Evolutionary conservation across 2,888 invertebrate species (phyloP), one percentile per base, ranked within the genome.

Genomic region (Drosophila anceps): DNA sequence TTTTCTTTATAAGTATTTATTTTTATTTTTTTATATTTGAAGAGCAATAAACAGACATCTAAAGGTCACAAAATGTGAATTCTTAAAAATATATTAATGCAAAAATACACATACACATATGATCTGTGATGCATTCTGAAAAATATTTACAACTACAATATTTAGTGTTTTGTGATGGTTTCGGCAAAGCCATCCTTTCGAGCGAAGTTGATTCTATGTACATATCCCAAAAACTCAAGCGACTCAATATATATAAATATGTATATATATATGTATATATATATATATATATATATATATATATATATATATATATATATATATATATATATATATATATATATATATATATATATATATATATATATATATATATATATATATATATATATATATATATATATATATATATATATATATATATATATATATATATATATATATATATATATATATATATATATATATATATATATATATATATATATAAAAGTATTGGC

Each of bases 61-160:
- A 81, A 87, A 84, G 84, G 83, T 87, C 85, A 81, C 69, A 57
- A 62, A 61, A 69, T 64, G 51, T 54, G 39, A 57, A 73, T 53
- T 43, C 51, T 60, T 39, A 65, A 35, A 53, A 20, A 76, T 18
- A 51, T 51, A 54, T 44, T 24, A 58, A 39, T 48, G 41, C 24
- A 61, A 41, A 62, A 43, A 57, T n/a, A 43, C 8, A 24, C 13
- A 10, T 24, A n/a, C 18, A 46, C 13, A 33, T 18, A 24, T 54
- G 18, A 18, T 46, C 27, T 33, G 13, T 72, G 31, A 41, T 58
- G 18, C 15, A 10, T 58, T 41, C 43, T 39, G 15, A 15, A 43
- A 46, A 50, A 31, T 24, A n/a, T n/a, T n/a, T n/a, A n/a, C 43
- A 24, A 27, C 18, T 24, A 46, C 20, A 24, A 6, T 18, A 48